These are phyloP conservation scores for Lepidurus couesii DNA, from an alignment of 1,140 invertebrate species.

Conservation along the genomic window DNA sequence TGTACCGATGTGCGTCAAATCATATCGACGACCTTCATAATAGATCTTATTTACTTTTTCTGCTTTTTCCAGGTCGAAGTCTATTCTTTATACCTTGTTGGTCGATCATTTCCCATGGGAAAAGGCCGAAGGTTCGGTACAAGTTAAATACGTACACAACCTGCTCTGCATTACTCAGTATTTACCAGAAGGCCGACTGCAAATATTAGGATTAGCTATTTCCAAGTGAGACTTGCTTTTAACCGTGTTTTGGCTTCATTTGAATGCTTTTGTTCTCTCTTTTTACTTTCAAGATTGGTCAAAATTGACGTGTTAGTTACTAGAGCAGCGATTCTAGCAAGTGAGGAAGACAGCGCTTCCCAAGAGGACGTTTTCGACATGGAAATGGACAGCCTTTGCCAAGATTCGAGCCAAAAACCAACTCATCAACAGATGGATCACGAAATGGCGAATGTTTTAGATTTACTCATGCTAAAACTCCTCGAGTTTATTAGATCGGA, in stretches of 20 bases:
- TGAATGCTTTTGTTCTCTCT: constrained; percentile 30
- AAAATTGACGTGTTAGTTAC: constrained; percentile 52
- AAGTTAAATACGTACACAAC: constrained; percentile 59
- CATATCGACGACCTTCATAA: constrained; percentile 26
- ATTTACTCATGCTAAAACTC: constrained; percentile 57
- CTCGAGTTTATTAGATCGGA: constrained; percentile 53
- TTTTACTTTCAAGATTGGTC: constrained; percentile 52
- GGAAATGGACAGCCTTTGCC: not conserved
- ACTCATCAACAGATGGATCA: constrained; percentile 43
- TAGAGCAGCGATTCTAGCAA: not conserved
- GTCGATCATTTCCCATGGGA: constrained; percentile 58
- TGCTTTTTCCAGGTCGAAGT: constrained; percentile 50
- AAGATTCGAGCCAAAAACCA: constrained; percentile 17
- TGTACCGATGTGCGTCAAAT: constrained; percentile 56
- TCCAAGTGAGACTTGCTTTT: constrained; percentile 52
- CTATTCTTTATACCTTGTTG: constrained; percentile 50
- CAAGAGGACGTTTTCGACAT: constrained; percentile 40
- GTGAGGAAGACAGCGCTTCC: constrained; percentile 45
- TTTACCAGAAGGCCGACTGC: constrained; percentile 52
- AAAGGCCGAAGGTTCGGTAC: constrained; percentile 49
- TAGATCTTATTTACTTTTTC: constrained; percentile 36
- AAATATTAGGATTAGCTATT: constrained; percentile 59
- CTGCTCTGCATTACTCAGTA: constrained; percentile 59
- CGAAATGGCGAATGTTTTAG: constrained; percentile 54
- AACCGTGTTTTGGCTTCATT: constrained; percentile 32